A percentile compares a stretch with the other conserved stretches of the same genome.
These are phyloP conservation scores for Syngnathus typhle DNA, from an alignment of 2,113 vertebrate species.

Conservation along the genomic window DNA sequence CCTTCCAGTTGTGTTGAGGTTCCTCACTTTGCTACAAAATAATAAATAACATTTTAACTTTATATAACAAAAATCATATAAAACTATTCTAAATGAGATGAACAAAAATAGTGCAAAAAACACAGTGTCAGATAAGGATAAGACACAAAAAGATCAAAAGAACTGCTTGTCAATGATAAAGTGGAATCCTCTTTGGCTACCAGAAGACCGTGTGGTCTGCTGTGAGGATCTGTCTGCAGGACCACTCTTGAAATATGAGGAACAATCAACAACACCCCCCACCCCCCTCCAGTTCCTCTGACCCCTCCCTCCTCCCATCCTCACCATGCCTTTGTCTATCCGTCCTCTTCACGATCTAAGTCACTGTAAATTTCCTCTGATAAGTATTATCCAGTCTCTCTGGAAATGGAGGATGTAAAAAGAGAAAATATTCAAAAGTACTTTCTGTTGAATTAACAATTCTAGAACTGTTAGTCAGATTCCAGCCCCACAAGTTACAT, in stretches of 20 bases:
- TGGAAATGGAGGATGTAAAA: not conserved
- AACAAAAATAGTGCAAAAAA: not conserved
- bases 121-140: slow-evolving; percentile 7
- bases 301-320: slow-evolving; percentile 28
- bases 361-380: slow-evolving; percentile 21
- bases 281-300: slow-evolving; percentile 29
- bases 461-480: not conserved
- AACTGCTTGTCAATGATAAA: slow-evolving; percentile 19
- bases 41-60: slow-evolving; percentile 41
- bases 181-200: slow-evolving; percentile 37
- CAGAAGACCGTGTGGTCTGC: slow-evolving; percentile 49
- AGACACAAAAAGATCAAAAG: not conserved
- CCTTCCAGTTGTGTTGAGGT: slow-evolving; percentile 46
- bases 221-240: slow-evolving; percentile 56
- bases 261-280: slow-evolving; percentile 51
- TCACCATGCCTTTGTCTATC: slow-evolving; percentile 14
- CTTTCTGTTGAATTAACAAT: not conserved
- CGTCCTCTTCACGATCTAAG: slow-evolving; percentile 25
- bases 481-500: not conserved
- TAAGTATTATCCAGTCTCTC: not conserved
- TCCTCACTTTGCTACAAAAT: slow-evolving; percentile 28
- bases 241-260: slow-evolving; percentile 66
- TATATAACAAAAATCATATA: not conserved
- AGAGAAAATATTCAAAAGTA: not conserved
- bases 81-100: not conserved